phyloP scores from a whole-genome alignment of 1,140 invertebrate genomes.

The Heliothis subflexa region DNA sequence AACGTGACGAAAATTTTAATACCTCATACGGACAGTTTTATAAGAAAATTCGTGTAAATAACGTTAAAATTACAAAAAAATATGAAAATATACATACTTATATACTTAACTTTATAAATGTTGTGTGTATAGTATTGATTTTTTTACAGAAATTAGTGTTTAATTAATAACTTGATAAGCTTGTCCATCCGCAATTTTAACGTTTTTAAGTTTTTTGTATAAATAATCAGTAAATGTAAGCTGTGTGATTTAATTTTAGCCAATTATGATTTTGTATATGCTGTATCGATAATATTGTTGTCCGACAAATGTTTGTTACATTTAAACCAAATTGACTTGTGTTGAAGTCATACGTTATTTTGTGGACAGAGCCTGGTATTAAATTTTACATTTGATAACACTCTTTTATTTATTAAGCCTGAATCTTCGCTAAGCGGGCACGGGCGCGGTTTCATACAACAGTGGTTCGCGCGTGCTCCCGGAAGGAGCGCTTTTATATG shows the following conservation, averaged over 20 bases:
- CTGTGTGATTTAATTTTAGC: conserved; percentile 47
- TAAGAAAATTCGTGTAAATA: conserved; percentile 41
- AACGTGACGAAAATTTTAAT: conserved; percentile 9
- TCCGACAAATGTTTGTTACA: conserved; percentile 43
- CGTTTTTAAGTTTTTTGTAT: conserved; percentile 39
- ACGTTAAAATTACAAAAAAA: conserved; percentile 1
- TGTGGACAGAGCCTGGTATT: conserved; percentile 50
- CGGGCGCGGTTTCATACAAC: no score
- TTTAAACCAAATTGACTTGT: conserved; percentile 47
- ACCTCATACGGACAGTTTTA: conserved; percentile 24
- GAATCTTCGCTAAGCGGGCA: neutral
- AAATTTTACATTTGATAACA: conserved; percentile 48
- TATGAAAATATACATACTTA: conserved; percentile 35
- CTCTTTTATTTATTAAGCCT: conserved; percentile 31
- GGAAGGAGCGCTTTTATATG: no score
- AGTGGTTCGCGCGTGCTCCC: neutral
- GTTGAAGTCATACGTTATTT: conserved; percentile 47
- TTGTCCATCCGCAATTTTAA: conserved; percentile 29
- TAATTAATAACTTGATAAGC: conserved; percentile 19
- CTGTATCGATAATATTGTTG: conserved; percentile 44
- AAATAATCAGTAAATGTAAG: conserved; percentile 39
- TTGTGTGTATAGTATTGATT: conserved; percentile 51
- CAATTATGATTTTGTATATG: conserved; percentile 48
- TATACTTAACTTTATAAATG: conserved; percentile 23
- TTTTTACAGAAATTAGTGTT: conserved; percentile 49